Evolutionary conservation across 1,140 invertebrate genomes (phyloP).

Genomic region (Telenomus remus): DNA sequence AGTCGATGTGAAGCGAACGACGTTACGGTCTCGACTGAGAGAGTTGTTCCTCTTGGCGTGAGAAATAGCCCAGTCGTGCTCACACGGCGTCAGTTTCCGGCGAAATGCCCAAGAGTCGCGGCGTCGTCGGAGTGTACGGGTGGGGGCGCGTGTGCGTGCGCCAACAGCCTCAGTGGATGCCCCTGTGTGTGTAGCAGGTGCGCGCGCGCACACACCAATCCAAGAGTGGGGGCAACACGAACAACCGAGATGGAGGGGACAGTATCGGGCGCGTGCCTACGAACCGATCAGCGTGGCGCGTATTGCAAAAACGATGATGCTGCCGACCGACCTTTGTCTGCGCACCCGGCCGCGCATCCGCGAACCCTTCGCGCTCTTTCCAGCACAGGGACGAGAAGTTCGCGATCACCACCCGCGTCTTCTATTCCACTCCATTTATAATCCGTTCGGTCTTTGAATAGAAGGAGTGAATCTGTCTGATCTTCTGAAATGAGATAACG

Average conservation of each 20-base stretch:
- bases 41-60: constrained; percentile 49
- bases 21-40: constrained; percentile 45
- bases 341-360: constrained; percentile 25
- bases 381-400: constrained; percentile 9
- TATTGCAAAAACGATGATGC: constrained; percentile 13
- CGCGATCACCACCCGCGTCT: neutral
- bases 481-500: too few species aligned
- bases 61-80: constrained; percentile 61
- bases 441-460: neutral
- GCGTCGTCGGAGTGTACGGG: constrained; percentile 69
- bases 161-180: neutral
- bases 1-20: constrained; percentile 43
- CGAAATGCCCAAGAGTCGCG: constrained; percentile 72
- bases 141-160: constrained; percentile 20
- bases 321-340: constrained; percentile 23
- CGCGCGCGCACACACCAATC: constrained; percentile 13
- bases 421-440: neutral
- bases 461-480: too few species aligned
- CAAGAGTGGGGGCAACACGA: constrained; percentile 3
- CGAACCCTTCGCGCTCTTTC: constrained; percentile 30
- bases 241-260: constrained; percentile 23
- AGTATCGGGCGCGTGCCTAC: constrained; percentile 40
- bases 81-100: constrained; percentile 74
- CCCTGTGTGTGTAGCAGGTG: neutral
- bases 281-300: constrained; percentile 44